Conservation (phyloP, 2,113 vertebrate genomes). For the Oriolus oriolus region DNA sequence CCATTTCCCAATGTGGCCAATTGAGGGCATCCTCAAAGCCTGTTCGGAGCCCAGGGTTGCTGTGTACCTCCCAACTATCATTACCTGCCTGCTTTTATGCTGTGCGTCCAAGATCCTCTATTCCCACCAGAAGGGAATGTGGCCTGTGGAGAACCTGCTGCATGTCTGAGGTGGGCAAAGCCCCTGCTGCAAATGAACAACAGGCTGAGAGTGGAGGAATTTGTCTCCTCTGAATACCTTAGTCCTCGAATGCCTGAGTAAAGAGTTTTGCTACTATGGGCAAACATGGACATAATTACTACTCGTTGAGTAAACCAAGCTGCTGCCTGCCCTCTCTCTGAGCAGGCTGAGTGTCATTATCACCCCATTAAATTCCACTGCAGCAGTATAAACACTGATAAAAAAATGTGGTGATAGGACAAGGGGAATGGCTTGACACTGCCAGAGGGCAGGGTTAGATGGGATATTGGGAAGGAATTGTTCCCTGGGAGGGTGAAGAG, state of each 20-base stretch:
- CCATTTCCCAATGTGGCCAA: not conserved
- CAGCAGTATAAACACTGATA: not conserved
- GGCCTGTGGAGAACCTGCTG: not conserved
- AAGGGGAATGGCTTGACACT: not conserved
- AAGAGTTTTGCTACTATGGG: not conserved
- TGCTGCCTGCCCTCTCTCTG: not conserved
- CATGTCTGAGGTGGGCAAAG: not conserved
- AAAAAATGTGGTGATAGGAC: not conserved
- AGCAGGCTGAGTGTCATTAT: not conserved
- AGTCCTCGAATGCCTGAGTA: not conserved
- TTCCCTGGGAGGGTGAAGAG: not conserved
- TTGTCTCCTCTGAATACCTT: not conserved
- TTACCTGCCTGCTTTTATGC: not conserved
- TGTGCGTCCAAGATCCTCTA: accelerated
- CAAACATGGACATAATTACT: not conserved
- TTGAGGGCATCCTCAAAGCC: not conserved
- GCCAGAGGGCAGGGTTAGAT: not conserved
- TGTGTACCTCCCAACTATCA: not conserved
- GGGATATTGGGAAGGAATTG: not conserved
- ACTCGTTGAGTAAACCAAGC: not conserved
- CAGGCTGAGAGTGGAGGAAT: not conserved
- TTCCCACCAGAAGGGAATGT: not conserved
- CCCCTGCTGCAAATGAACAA: not conserved
- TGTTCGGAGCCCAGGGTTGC: not conserved
- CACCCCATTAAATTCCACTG: not conserved